A percentile compares a stretch with the other conserved stretches of the same genome.
phyloP scores from a whole-genome alignment of 2,113 vertebrate genomes.

The Petroica traversi region DNA sequence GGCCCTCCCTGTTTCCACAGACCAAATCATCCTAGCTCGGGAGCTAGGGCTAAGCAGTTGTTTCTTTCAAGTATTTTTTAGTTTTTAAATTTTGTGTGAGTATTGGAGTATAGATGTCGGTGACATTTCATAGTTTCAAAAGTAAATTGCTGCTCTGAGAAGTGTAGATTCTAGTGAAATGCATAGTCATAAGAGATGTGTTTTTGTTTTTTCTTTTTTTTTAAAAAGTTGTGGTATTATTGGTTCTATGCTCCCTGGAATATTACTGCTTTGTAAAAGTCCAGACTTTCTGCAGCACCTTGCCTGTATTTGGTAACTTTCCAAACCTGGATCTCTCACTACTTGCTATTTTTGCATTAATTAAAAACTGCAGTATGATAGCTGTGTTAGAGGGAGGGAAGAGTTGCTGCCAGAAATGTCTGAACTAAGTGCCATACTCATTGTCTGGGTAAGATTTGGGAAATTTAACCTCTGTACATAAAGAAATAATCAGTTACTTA shows the following conservation, averaged over 20 bases:
- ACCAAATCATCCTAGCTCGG: constrained; percentile 95
- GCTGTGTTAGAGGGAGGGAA: constrained; percentile 80
- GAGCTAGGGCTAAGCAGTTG: constrained; percentile 90
- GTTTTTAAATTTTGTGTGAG: constrained; percentile 84
- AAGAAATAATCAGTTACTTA: constrained; percentile 86
- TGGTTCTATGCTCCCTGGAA: constrained; percentile 87
- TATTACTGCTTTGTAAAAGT: constrained; percentile 84
- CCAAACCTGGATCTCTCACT: constrained; percentile 75
- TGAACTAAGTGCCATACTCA: constrained; percentile 95
- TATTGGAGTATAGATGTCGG: constrained; percentile 86
- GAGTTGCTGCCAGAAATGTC: constrained; percentile 89
- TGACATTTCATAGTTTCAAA: constrained; percentile 90
- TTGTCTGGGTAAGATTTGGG: constrained; percentile 90
- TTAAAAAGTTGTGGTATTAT: constrained; percentile 84
- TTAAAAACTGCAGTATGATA: constrained; percentile 80
- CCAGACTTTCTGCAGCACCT: constrained; percentile 80
- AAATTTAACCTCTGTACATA: constrained; percentile 89
- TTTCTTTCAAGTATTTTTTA: constrained; percentile 87
- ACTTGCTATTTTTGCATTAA: constrained; percentile 84
- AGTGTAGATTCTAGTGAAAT: constrained; percentile 84
- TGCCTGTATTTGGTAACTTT: constrained; percentile 72
- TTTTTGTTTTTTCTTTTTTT: constrained; percentile 75
- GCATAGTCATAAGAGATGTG: constrained; percentile 81
- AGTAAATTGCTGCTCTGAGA: constrained; percentile 87
- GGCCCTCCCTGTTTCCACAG: constrained; percentile 94